Percentiles rank a stretch among this genome's conserved stretches.
phyloP scores from a whole-genome alignment of 2,113 vertebrate species.

The Chaenogobius annularis region DNA sequence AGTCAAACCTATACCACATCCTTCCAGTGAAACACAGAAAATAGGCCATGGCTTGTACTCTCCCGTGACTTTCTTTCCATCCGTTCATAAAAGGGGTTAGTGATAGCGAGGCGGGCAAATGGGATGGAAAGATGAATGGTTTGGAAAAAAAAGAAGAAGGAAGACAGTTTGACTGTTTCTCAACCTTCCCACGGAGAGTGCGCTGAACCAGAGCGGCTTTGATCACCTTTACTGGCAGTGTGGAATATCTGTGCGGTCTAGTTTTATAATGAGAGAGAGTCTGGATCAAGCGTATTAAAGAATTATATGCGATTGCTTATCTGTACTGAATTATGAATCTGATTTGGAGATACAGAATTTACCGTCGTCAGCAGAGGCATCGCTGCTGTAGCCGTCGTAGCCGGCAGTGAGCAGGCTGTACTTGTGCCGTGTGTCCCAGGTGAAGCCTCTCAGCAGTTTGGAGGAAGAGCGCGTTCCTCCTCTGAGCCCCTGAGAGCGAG shows the following conservation, averaged over 20 bases:
- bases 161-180: conserved; percentile 63
- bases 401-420: conserved; percentile 90
- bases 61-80: conserved; percentile 27
- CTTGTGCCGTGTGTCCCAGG: conserved; percentile 91
- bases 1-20: conserved; percentile 5
- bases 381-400: conserved; percentile 94
- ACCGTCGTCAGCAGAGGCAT: conserved; percentile 93
- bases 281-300: conserved; percentile 10
- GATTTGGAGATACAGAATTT: conserved; percentile 49
- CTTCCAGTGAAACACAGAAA: conserved; percentile 8
- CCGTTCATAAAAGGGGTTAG: conserved; percentile 17
- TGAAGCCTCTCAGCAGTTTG: conserved; percentile 81
- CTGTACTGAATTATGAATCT: neutral
- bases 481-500: conserved; percentile 81
- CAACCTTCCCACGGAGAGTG: conserved; percentile 65
- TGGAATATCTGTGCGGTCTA: conserved; percentile 11
- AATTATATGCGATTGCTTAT: neutral
- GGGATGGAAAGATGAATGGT: conserved; percentile 22
- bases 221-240: conserved; percentile 62
- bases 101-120: conserved; percentile 34
- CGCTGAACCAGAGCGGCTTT: conserved; percentile 59
- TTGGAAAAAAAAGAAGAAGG: neutral
- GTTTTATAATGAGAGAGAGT: conserved; percentile 8
- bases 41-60: conserved; percentile 32
- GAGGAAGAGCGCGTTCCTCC: conserved; percentile 58